These are phyloP conservation scores for Diarsia rubi DNA, from an alignment of 2,888 invertebrate species.

Conservation along the genomic window DNA sequence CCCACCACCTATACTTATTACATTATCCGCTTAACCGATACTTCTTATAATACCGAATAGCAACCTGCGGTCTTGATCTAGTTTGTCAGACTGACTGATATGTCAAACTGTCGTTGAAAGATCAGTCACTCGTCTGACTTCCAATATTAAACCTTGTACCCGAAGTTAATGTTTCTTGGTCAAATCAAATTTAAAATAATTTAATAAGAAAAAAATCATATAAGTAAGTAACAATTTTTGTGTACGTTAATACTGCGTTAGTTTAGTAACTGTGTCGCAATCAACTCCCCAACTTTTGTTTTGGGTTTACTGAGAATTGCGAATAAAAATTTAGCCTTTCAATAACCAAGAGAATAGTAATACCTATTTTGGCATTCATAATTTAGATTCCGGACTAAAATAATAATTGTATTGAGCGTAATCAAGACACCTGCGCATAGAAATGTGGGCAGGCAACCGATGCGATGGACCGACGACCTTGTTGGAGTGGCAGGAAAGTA, in stretches of 20 bases:
- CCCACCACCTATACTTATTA: slow-evolving; percentile 82
- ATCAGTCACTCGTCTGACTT: too few species aligned
- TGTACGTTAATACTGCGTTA: too few species aligned
- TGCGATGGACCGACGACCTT: too few species aligned
- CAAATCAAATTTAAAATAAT: neutral
- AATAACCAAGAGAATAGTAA: neutral
- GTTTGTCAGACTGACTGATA: neutral
- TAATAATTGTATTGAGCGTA: neutral
- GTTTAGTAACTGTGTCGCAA: neutral
- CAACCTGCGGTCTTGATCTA: neutral
- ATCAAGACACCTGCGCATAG: neutral
- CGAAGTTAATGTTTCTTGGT: neutral
- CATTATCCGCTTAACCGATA: slow-evolving; percentile 82
- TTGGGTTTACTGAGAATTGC: too few species aligned
- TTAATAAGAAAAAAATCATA: too few species aligned
- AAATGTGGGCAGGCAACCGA: too few species aligned
- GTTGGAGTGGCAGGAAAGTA: too few species aligned
- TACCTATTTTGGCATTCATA: neutral
- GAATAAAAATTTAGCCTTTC: neutral
- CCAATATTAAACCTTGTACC: neutral
- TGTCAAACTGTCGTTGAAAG: neutral
- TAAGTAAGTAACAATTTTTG: too few species aligned
- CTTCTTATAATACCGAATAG: slow-evolving; percentile 67
- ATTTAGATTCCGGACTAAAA: neutral
- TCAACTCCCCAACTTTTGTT: neutral